Base-by-base conservation (phyloP, 2,113 vertebrate genomes). In the Odobenus rosmarus region DNA sequence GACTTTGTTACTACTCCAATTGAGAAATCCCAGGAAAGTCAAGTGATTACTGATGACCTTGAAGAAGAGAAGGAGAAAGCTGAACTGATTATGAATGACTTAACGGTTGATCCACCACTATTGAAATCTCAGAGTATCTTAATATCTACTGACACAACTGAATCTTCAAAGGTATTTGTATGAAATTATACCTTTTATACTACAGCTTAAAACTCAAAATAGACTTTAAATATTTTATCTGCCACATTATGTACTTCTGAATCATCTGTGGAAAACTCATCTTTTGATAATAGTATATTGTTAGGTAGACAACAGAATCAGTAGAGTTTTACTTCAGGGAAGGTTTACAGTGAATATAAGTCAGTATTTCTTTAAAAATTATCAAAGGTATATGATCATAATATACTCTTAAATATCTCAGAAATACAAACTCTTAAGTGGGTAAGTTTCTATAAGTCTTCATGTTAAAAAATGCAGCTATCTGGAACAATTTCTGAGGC, bases 101-200 rank as follows among this genome's bases (percentile, higher is more conserved):
- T 90, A 87, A 77, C 90, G 49, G 61, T 61, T 49, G 93, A 97
- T 76, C 23, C 72, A 0, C 64, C 84, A 5, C 53, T 69, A 0
- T 9, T 36, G 5, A 77, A 90, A 3, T 88, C 95, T 74, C 94
- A 87, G 72, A 97, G 77, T 53, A 15, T 71, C 36, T 33, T 86
- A 36, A 4, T n/a, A 85, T 64, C 95, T 36, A 72, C 7, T 36
- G 39, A 0, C 9, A 90, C 91, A 92, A 2, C 90, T 8, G 96
- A 67, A 19, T 85, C 97, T 19, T 18, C 90, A 81, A 97, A 98
- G 98, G 98, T 99, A 97, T 71, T 86, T 87, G 64, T 5, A n/a
- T 82, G 9, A 64, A 36, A 3, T 18, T 3, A 0, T 9, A 26
- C 67, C 12, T 55, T 49, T 69, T 36, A 26, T 76, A 61, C 49